A percentile compares a stretch with the other conserved stretches of the same genome.
These are phyloP conservation scores for Boloria selene DNA, from an alignment of 2,888 invertebrate species.

Conservation along the genomic window DNA sequence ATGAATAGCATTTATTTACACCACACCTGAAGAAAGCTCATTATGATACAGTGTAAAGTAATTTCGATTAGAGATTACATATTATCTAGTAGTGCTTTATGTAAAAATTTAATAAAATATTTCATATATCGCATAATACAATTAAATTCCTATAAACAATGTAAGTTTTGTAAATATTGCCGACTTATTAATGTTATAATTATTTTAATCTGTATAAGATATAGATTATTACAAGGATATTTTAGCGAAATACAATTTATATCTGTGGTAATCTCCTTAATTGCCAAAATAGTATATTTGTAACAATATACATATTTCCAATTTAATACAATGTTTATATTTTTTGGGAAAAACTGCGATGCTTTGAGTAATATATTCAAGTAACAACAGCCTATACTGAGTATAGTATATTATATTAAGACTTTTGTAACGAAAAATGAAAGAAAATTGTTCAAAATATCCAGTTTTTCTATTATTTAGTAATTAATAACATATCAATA, in stretches of 20 bases:
- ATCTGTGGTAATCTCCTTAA: slow-evolving; percentile 81
- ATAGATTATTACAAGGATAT: slow-evolving; percentile 37
- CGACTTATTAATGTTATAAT: slow-evolving; percentile 26
- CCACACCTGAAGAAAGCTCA: slow-evolving; percentile 82
- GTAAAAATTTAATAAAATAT: slow-evolving; percentile 39
- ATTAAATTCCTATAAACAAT: slow-evolving; percentile 31
- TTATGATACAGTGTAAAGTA: slow-evolving; percentile 45
- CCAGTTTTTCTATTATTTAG: slow-evolving; percentile 4
- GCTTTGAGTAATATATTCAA: slow-evolving; percentile 3
- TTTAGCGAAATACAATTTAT: slow-evolving; percentile 48
- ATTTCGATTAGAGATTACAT: slow-evolving; percentile 36
- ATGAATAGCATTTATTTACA: slow-evolving; percentile 70
- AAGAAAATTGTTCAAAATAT: not conserved
- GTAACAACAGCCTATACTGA: too few species aligned
- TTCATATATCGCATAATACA: slow-evolving; percentile 51
- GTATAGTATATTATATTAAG: too few species aligned
- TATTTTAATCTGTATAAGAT: slow-evolving; percentile 33
- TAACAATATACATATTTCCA: slow-evolving; percentile 33
- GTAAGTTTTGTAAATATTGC: slow-evolving; percentile 32
- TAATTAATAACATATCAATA: slow-evolving; percentile 32
- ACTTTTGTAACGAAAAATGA: not conserved
- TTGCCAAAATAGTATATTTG: slow-evolving; percentile 76
- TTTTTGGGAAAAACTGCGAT: slow-evolving; percentile 21
- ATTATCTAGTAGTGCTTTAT: slow-evolving; percentile 33
- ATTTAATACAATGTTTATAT: slow-evolving; percentile 21